Conservation (phyloP, 2,888 invertebrate species). For the Drosophila limbata region DNA sequence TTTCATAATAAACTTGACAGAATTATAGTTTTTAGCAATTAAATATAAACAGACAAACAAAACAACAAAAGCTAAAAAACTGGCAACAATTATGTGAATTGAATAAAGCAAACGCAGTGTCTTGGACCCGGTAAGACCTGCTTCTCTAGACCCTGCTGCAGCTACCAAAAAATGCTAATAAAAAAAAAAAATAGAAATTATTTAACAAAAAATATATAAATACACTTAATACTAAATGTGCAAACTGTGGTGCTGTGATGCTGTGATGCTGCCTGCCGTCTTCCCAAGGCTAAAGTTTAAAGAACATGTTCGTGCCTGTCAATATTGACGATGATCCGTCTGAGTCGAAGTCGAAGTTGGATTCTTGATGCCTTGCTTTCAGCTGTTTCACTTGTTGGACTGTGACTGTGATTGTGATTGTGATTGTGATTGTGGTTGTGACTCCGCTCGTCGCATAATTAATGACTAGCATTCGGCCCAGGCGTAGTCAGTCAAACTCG, state of each 20-base stretch:
- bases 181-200: slow-evolving; percentile 37
- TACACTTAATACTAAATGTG: slow-evolving; percentile 66
- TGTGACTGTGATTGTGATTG: neutral
- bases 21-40: slow-evolving; percentile 82
- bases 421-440: slow-evolving; percentile 1
- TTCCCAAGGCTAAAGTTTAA: slow-evolving; percentile 79
- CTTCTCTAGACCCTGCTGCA: slow-evolving; percentile 64
- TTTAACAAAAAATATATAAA: slow-evolving; percentile 34
- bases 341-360: slow-evolving; percentile 21
- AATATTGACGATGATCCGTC: slow-evolving; percentile 77
- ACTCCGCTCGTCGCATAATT: slow-evolving; percentile 69
- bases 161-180: slow-evolving; percentile 38
- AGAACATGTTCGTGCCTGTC: slow-evolving; percentile 78
- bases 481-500: slow-evolving; percentile 80
- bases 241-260: slow-evolving; percentile 57
- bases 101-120: slow-evolving; percentile 37
- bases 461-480: slow-evolving; percentile 80
- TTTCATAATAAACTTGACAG: slow-evolving; percentile 82
- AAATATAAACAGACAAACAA: slow-evolving; percentile 71
- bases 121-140: slow-evolving; percentile 60
- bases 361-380: slow-evolving; percentile 14
- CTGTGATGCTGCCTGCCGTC: slow-evolving; percentile 47
- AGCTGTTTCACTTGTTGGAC: slow-evolving; percentile 13
- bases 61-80: slow-evolving; percentile 43
- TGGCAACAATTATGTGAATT: slow-evolving; percentile 75